These are phyloP conservation scores for Tenodera sinensis DNA, from an alignment of 2,888 invertebrate genomes.

Conservation along the genomic window DNA sequence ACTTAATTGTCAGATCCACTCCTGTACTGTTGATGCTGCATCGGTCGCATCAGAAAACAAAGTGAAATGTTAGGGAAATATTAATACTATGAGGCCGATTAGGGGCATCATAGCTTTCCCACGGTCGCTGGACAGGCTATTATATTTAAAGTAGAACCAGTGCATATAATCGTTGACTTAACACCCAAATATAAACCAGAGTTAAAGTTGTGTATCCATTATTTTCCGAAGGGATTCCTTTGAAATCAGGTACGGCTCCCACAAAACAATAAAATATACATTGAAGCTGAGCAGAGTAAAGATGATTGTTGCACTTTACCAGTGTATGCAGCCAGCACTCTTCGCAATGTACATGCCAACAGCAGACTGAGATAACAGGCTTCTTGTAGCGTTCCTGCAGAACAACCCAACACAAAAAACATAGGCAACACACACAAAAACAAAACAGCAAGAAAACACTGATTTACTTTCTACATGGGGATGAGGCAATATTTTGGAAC, in stretches of 20 bases:
- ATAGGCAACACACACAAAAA: background rate
- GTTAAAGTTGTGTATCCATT: background rate
- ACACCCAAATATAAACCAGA: background rate
- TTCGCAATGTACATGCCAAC: conserved; percentile 97
- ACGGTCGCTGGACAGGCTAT: background rate
- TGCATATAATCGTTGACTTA: background rate
- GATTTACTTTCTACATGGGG: conserved; percentile 10
- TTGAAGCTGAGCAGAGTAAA: background rate
- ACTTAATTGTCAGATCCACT: too few relatives aligned
- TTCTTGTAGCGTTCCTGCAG: conserved; percentile 71
- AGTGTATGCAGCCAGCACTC: conserved; percentile 70
- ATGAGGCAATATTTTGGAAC: conserved; percentile 13
- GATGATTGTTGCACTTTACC: conserved; percentile 42
- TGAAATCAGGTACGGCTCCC: background rate
- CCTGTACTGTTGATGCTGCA: too few relatives aligned
- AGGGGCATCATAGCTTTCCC: background rate
- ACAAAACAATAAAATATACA: background rate
- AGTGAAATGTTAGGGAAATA: background rate
- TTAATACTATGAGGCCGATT: background rate
- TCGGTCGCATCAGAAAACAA: too few relatives aligned
- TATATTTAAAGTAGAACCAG: background rate
- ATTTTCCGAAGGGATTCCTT: background rate
- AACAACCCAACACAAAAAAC: conserved; percentile 35
- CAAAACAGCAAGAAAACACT: background rate
- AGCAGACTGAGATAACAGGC: conserved; percentile 88